A percentile compares a stretch with the other conserved stretches of the same genome.
These are phyloP conservation scores for Chionoecetes opilio DNA, from an alignment of 1,140 invertebrate genomes.

Conservation along the genomic window DNA sequence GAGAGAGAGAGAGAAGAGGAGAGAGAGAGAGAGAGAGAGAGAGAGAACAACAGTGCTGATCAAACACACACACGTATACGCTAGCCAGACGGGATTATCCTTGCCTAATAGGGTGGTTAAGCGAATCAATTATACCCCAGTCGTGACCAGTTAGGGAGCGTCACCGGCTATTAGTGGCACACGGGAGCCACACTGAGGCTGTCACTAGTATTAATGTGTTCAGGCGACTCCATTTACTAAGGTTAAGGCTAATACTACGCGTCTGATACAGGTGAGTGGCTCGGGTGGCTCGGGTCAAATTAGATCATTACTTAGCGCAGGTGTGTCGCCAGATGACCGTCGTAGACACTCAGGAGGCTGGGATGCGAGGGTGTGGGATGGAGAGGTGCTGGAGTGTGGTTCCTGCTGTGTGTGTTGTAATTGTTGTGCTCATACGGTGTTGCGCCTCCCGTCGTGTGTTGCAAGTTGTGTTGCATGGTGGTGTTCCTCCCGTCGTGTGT, in stretches of 20 bases:
- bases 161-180: conserved; percentile 42
- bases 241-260: background rate
- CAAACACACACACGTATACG: conserved; percentile 35
- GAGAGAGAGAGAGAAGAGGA: too few species aligned
- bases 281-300: background rate
- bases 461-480: too few species aligned
- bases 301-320: conserved; percentile 36
- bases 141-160: conserved; percentile 61
- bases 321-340: background rate
- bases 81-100: conserved; percentile 53
- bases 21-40: background rate
- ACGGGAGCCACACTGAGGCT: background rate
- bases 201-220: conserved; percentile 10
- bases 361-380: too few species aligned
- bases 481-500: too few species aligned
- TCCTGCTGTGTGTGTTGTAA: background rate
- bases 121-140: conserved; percentile 60
- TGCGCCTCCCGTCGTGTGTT: too few species aligned
- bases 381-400: background rate
- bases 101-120: conserved; percentile 61
- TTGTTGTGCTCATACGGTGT: background rate
- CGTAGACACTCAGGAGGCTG: background rate
- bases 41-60: conserved; percentile 33
- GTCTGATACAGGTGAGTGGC: background rate
- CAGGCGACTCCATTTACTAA: conserved; percentile 1